Base-by-base conservation (phyloP, 1,140 invertebrate genomes). In the Cyrtorhinus lividipennis region DNA sequence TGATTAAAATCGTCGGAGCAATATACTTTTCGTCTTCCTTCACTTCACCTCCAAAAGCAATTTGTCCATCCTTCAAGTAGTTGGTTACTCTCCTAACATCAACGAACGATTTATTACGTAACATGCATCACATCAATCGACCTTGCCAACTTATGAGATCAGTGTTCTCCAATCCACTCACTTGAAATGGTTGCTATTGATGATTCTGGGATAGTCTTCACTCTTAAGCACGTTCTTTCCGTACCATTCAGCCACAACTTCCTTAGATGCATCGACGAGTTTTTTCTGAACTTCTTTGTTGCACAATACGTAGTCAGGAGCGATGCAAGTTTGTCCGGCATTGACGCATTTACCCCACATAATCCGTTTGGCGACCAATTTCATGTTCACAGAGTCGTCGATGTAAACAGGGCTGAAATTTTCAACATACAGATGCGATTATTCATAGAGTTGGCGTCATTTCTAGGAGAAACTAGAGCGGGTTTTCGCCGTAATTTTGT, bases 251-350 rank as follows among this genome's bases (percentile, higher is more conserved):
- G 83, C 79, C 0, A 98, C 68, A 30, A 88, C 73, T 48, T 79
- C 76, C 71, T 80, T 83, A 1, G 81, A 78, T 67, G 77, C 78
- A 24, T 81, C 76, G 13, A 96, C 68, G 65, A 92, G 83, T 67
- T 82, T 79, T 2, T 80, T 76, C 69, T 88, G 82, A 0, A 88
- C 77, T 70, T 86, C 81, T 69, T 82, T 82, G 10, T 83, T 82
- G 72, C 93, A 97, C n/a, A 99, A 76, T 26, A 99, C 69, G 73
- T 98, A 99, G 77, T 99, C 97, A 0, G 96, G 95, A 1, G 95
- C 93, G 64, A 99, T 89, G 73, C 97, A 99, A 0, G 94, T 98
- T 77, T 99, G 96, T 1, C 97, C 97, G 48, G 81, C 78, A 75
- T 99, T 99, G 38, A 90, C 80, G 61, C 84, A 85, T 78, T 99